Evolutionary conservation across 2,888 invertebrate genomes (phyloP).

Genomic region (Drosophila heteroneura): DNA sequence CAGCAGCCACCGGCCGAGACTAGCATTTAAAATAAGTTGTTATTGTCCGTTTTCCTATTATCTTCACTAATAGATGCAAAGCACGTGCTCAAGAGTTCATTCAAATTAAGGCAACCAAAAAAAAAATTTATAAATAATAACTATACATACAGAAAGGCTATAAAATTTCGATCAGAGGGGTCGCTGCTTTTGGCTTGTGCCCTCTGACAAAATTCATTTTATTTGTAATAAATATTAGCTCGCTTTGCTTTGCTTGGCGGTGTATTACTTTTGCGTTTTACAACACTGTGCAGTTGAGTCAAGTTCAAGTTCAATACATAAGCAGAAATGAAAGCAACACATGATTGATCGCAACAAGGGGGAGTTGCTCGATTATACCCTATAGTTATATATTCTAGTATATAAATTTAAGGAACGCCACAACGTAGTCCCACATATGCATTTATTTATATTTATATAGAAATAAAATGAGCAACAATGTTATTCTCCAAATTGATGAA

Average conservation of each 20-base stretch:
- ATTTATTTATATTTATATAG: not conserved
- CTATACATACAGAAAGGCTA: not conserved
- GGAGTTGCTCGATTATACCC: not conserved
- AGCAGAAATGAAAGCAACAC: not conserved
- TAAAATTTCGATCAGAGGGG: not conserved
- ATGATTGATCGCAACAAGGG: not conserved
- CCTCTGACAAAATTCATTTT: constrained; percentile 9
- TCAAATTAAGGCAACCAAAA: constrained; percentile 25
- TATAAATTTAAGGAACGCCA: not conserved
- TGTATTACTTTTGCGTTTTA: not conserved
- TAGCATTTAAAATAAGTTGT: constrained; percentile 48
- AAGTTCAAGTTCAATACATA: constrained; percentile 23
- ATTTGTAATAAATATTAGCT: constrained; percentile 25
- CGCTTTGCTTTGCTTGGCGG: constrained; percentile 2
- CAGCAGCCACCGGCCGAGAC: constrained; percentile 18
- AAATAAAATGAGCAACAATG: not conserved
- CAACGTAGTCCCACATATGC: not conserved
- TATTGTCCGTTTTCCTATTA: not conserved
- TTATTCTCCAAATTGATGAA: not conserved
- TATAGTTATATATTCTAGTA: not conserved
- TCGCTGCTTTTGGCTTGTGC: not conserved
- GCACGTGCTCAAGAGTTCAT: constrained; percentile 19
- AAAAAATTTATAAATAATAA: not conserved
- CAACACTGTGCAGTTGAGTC: not conserved
- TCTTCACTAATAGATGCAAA: constrained; percentile 5